These are phyloP conservation scores for Acropora yongei DNA, from an alignment of 64 coral and sea anemone genomes.

Conservation along the genomic window DNA sequence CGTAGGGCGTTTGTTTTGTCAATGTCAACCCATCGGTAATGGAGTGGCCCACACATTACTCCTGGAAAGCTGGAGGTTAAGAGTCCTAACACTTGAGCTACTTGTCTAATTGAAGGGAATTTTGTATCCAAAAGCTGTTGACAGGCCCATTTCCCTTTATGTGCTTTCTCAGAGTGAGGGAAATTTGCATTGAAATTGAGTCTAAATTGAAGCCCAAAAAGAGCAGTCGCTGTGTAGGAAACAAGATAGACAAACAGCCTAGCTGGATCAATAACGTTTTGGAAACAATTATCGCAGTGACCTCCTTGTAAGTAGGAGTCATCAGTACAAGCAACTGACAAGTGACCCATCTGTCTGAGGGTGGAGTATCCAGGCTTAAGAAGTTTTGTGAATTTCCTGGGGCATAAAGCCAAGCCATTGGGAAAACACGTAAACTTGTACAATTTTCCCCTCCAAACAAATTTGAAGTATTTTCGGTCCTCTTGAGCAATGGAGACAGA, in stretches of 20 bases:
- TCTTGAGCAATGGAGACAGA: background rate
- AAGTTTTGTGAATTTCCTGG: background rate
- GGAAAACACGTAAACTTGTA: constrained; percentile 46
- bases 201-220: too few relatives aligned
- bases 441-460: background rate
- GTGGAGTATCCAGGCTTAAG: constrained; percentile 53
- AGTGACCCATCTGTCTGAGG: constrained; percentile 28
- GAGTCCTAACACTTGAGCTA: too few relatives aligned
- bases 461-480: constrained; percentile 11
- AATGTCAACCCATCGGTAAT: too few relatives aligned
- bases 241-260: background rate
- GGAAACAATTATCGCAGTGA: background rate
- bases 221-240: too few relatives aligned
- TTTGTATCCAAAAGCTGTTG: too few relatives aligned
- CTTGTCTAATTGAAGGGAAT: too few relatives aligned
- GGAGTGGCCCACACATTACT: too few relatives aligned
- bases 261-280: background rate
- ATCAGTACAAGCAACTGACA: constrained; percentile 44
- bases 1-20: too few relatives aligned
- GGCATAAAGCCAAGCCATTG: constrained; percentile 29
- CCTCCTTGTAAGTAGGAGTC: constrained; percentile 6
- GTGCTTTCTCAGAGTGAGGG: too few relatives aligned
- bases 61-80: too few relatives aligned
- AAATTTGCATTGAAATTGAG: too few relatives aligned
- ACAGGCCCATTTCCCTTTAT: too few relatives aligned